These are phyloP conservation scores for Drosophila leontia DNA, from an alignment of 1,140 invertebrate species.

Conservation along the genomic window DNA sequence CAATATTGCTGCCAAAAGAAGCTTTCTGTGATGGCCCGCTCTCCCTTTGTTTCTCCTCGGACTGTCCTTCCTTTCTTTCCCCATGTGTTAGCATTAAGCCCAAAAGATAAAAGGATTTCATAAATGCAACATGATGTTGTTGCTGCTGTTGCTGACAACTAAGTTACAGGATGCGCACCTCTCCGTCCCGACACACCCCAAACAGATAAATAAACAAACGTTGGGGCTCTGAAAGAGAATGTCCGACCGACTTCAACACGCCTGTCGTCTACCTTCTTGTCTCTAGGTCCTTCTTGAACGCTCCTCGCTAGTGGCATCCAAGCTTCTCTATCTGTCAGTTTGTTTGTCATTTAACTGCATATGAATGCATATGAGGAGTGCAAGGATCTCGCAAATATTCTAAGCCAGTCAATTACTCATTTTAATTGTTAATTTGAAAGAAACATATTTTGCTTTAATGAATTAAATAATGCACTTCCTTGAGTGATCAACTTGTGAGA, in stretches of 20 bases:
- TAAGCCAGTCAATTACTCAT: slow-evolving; percentile 1
- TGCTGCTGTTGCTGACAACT: slow-evolving; percentile 70
- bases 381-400: neutral
- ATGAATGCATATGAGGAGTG: slow-evolving; percentile 20
- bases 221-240: slow-evolving; percentile 60
- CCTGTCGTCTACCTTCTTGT: slow-evolving; percentile 51
- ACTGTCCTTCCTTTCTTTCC: slow-evolving; percentile 42
- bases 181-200: slow-evolving; percentile 6
- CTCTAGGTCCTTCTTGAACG: slow-evolving; percentile 13
- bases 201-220: slow-evolving; percentile 73
- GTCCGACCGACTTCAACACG: slow-evolving; percentile 70
- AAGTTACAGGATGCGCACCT: slow-evolving; percentile 65
- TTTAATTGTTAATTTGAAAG: neutral
- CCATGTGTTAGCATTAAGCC: slow-evolving; percentile 63
- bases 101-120: slow-evolving; percentile 80
- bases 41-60: neutral
- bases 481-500: too few species aligned
- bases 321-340: slow-evolving; percentile 24
- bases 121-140: slow-evolving; percentile 79
- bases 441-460: neutral
- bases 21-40: slow-evolving; percentile 63
- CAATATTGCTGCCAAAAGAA: slow-evolving; percentile 80
- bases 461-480: too few species aligned
- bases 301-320: neutral
- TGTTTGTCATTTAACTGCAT: slow-evolving; percentile 51